Percentiles rank a stretch among this genome's conserved stretches.
Conservation (phyloP, 2,888 invertebrate genomes). For the Zhuqinia jingwanae region DNA sequence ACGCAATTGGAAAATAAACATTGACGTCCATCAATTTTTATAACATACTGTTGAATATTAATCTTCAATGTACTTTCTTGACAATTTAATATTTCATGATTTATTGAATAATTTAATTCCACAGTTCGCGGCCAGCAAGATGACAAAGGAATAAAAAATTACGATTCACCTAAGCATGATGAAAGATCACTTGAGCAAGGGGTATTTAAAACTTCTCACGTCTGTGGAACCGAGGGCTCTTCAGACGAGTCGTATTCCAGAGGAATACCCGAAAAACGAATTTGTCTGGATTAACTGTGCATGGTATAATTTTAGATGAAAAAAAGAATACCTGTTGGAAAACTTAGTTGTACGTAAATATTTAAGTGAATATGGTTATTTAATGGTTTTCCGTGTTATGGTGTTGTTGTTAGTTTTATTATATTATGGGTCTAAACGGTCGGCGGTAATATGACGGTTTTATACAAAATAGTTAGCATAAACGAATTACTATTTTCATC, state of each 20-base stretch:
- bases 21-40: not conserved
- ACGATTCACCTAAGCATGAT: slow-evolving; percentile 77
- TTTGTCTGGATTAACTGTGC: slow-evolving; percentile 74
- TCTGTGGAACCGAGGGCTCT: slow-evolving; percentile 78
- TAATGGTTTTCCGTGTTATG: slow-evolving; percentile 7
- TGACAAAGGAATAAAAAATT: slow-evolving; percentile 79
- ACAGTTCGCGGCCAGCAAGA: slow-evolving; percentile 73
- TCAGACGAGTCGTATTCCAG: slow-evolving; percentile 74
- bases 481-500: slow-evolving; percentile 32
- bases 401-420: slow-evolving; percentile 21
- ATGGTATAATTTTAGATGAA: slow-evolving; percentile 63
- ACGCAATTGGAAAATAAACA: slow-evolving; percentile 67
- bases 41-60: not conserved
- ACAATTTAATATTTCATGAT: not conserved
- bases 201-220: slow-evolving; percentile 74
- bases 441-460: slow-evolving; percentile 41
- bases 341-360: not conserved
- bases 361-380: not conserved
- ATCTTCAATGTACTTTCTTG: not conserved
- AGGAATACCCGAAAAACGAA: slow-evolving; percentile 73
- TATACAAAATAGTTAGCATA: slow-evolving; percentile 34
- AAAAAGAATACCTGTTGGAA: not conserved
- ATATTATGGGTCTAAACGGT: not conserved
- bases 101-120: not conserved
- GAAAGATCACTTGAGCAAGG: slow-evolving; percentile 75